These are phyloP conservation scores for Typhlomys cinereus DNA, from an alignment of 2,113 vertebrate genomes.

Conservation along the genomic window DNA sequence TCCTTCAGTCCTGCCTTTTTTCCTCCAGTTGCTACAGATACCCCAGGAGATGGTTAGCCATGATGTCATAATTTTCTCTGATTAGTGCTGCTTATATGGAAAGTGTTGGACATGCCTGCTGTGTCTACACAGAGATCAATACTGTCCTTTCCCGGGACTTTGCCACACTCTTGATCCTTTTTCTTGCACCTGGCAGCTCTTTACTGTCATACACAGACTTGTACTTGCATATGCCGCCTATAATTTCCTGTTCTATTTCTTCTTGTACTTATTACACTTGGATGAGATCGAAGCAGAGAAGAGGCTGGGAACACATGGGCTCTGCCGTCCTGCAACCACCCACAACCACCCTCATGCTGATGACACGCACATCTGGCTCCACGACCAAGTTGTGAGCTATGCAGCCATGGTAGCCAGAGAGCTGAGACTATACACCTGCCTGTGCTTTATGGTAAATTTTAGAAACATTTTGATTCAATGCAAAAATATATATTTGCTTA, in stretches of 20 bases:
- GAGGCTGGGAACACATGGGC: not conserved
- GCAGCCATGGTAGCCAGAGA: not conserved
- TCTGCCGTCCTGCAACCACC: not conserved
- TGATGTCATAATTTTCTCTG: rapidly evolving
- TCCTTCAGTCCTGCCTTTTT: not conserved
- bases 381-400: not conserved
- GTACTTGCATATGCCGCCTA: not conserved
- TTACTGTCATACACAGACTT: not conserved
- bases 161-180: not conserved
- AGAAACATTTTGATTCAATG: not conserved
- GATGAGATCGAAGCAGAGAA: not conserved
- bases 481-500: not conserved
- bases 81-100: not conserved
- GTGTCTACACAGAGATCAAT: not conserved
- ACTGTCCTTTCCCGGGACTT: not conserved
- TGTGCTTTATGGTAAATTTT: not conserved
- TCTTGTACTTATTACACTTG: not conserved
- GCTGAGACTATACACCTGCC: not conserved
- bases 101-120: not conserved
- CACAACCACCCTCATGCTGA: not conserved
- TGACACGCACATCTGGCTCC: not conserved
- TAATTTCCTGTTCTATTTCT: not conserved
- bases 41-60: not conserved
- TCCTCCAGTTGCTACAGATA: not conserved
- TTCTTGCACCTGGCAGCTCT: not conserved